These are phyloP conservation scores for Bombus breviceps DNA, from an alignment of 1,140 invertebrate genomes.

Conservation along the genomic window DNA sequence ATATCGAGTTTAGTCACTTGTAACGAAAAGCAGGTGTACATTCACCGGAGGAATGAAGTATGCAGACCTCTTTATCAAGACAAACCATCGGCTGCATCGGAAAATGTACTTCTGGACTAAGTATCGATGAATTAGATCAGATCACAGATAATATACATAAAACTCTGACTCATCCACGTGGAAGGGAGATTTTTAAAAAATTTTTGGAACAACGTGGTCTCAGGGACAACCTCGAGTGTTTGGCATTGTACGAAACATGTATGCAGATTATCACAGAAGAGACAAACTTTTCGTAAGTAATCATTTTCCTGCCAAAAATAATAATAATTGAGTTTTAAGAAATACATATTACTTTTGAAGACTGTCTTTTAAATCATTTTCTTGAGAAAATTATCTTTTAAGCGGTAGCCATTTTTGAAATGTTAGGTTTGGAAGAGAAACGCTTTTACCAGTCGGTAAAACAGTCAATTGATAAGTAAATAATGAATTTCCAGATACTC, in stretches of 20 bases:
- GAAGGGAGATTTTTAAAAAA: slow-evolving; percentile 67
- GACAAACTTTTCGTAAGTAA: slow-evolving; percentile 58
- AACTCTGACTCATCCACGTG: slow-evolving; percentile 60
- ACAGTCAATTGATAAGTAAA: background rate
- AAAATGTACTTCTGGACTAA: slow-evolving; percentile 70
- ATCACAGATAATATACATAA: slow-evolving; percentile 70
- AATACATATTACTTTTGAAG: background rate
- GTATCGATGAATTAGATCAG: slow-evolving; percentile 59
- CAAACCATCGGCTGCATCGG: slow-evolving; percentile 68
- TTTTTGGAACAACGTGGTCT: slow-evolving; percentile 59
- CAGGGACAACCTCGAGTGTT: slow-evolving; percentile 61
- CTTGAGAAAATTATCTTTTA: background rate
- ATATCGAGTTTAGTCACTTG: background rate
- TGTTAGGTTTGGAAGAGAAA: background rate
- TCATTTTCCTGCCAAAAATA: background rate
- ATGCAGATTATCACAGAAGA: slow-evolving; percentile 54
- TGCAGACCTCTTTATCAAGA: slow-evolving; percentile 52
- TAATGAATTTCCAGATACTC: slow-evolving; percentile 44
- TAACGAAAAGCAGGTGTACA: too few species aligned
- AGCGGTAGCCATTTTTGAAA: background rate
- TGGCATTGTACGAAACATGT: slow-evolving; percentile 69
- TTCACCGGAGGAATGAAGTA: slow-evolving; percentile 19
- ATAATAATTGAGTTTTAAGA: background rate
- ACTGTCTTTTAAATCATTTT: background rate
- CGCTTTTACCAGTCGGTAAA: background rate